Conservation (phyloP, 2,888 invertebrate genomes). For the Yponomeuta cagnagella region DNA sequence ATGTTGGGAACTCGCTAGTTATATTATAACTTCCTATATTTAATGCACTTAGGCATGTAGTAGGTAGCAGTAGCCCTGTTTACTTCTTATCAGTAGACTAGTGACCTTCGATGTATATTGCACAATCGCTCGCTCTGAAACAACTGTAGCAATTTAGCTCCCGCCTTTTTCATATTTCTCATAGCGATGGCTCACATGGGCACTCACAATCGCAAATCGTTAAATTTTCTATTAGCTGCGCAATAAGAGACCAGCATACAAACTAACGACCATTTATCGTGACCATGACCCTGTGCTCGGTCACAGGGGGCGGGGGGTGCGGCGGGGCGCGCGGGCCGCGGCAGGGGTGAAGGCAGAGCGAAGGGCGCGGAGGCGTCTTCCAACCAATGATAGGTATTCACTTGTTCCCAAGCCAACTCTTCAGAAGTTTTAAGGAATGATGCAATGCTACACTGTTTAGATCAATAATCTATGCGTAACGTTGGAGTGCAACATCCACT, state of each 20-base stretch:
- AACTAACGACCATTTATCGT: conserved; percentile 19
- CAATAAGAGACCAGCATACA: not conserved
- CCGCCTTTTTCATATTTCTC: not conserved
- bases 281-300: conserved; percentile 67
- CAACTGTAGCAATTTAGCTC: not conserved
- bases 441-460: no score
- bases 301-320: conserved; percentile 47
- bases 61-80: not conserved
- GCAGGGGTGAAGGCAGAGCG: conserved; percentile 8
- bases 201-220: not conserved
- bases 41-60: not conserved
- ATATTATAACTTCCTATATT: not conserved
- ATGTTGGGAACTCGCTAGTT: no score
- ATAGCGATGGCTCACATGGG: not conserved
- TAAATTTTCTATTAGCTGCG: not conserved
- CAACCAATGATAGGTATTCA: conserved; percentile 5
- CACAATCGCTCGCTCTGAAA: conserved; percentile 3
- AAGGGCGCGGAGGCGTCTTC: not conserved
- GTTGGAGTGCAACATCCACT: no score
- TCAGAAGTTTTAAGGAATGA: not conserved
- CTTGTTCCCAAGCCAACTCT: conserved; percentile 10
- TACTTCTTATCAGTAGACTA: conserved; percentile 55
- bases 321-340: conserved; percentile 22
- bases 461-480: no score
- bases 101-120: conserved; percentile 50